Evolutionary conservation across 1,140 invertebrate genomes (phyloP), one percentile per base, ranked within the genome.

Genomic region (Argopecten irradians): DNA sequence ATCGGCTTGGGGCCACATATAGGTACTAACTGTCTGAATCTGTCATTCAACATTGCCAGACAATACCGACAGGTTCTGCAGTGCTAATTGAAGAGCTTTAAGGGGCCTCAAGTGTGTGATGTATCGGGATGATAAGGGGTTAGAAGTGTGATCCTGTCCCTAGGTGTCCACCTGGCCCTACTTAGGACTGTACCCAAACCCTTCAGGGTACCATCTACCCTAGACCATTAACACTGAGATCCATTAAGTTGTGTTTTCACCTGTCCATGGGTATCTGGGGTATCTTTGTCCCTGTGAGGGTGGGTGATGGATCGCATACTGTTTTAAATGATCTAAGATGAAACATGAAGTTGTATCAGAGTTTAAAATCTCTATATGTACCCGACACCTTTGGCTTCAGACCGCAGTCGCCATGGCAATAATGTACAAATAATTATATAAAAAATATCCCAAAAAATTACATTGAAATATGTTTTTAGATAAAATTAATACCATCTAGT

Each of bases 301-400:
- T 71, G 22, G n/a, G 16, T 28, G 55, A 28, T n/a, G 28, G 55
- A 28, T 71, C n/a, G 22, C 8, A 28, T n/a, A 71, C 55, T 71
- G 55, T 71, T 71, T 71, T 71, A 71, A 71, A 16, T 71, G 55
- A 71, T 71, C 55, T 71, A 71, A 71, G 55, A 71, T 71, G 55
- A n/a, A 71, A 28, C 8, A 3, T 71, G 16, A 71, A 71, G 22
- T 71, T 8, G 7, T 28, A 71, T n/a, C n/a, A 28, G 55, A 28
- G 55, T 28, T 71, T 16, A 28, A n/a, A 71, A n/a, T n/a, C n/a
- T 71, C 55, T n/a, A 11, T 19, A n/a, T 71, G 55, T 71, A 28
- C 55, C 55, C n/a, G 55, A 28, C 55, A 71, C 55, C 1, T 71
- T 28, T 11, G 1, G 55, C 22, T n/a, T 28, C 55, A 71, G 16